phyloP scores from a whole-genome alignment of 2,113 vertebrate species.

The Casuarius casuarius region DNA sequence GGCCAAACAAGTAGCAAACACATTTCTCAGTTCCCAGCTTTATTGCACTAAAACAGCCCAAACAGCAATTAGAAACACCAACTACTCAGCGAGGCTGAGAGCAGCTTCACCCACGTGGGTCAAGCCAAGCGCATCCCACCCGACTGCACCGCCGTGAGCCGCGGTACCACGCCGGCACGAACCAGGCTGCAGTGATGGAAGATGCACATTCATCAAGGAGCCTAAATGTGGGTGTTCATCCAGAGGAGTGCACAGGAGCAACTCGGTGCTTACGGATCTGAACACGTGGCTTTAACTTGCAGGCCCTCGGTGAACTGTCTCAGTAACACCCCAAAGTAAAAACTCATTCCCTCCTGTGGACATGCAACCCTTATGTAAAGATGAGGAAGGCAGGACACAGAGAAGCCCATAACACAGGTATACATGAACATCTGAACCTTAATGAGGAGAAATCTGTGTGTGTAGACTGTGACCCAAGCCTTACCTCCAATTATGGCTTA shows the following conservation, averaged over 20 bases:
- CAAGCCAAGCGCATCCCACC: not conserved
- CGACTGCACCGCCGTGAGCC: accelerated
- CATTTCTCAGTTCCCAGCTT: not conserved
- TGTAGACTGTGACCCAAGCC: not conserved
- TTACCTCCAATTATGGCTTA: not conserved
- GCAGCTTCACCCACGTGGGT: not conserved
- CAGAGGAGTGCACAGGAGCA: not conserved
- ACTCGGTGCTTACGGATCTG: accelerated
- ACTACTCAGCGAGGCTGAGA: not conserved
- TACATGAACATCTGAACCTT: not conserved
- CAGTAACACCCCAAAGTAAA: not conserved
- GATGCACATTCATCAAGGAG: no score
- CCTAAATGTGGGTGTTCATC: not conserved
- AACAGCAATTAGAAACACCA: not conserved
- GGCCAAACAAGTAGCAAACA: not conserved
- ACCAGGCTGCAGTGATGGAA: not conserved
- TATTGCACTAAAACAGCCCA: not conserved
- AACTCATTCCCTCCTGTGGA: not conserved
- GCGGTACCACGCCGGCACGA: not conserved
- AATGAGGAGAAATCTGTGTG: not conserved
- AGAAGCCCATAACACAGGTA: not conserved
- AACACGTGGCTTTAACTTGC: accelerated
- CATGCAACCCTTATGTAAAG: not conserved
- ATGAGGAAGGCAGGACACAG: not conserved
- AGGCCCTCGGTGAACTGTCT: not conserved